Evolutionary conservation across 1,140 invertebrate genomes (phyloP).

Genomic region (Drosophila tani): DNA sequence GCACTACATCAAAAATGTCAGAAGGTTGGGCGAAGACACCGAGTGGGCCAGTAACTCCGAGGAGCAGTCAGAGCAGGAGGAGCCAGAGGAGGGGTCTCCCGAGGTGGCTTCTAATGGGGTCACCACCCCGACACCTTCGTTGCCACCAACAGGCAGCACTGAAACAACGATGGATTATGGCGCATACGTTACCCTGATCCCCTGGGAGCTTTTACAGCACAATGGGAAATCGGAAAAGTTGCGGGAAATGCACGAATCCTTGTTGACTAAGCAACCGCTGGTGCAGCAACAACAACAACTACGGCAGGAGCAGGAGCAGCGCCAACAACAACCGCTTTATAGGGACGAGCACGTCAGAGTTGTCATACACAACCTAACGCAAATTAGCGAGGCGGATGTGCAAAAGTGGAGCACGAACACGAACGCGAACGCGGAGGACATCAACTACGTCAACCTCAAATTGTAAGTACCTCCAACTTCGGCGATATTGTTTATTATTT

Average conservation of each 20-base stretch:
- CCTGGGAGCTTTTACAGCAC: constrained; percentile 80
- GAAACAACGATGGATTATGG: constrained; percentile 64
- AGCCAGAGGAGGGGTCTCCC: constrained; percentile 9
- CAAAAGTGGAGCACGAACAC: constrained; percentile 64
- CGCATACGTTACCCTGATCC: constrained; percentile 73
- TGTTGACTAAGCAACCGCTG: constrained; percentile 66
- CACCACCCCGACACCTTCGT: constrained; percentile 18
- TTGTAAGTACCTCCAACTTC: constrained; percentile 58
- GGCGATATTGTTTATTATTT: constrained; percentile 22
- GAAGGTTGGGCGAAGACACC: constrained; percentile 45
- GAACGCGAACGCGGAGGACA: constrained; percentile 33
- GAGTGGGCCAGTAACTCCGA: constrained; percentile 70
- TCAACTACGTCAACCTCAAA: constrained; percentile 81
- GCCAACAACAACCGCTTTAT: constrained; percentile 43
- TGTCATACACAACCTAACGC: constrained; percentile 85
- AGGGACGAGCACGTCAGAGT: constrained; percentile 79
- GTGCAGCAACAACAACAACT: constrained; percentile 25
- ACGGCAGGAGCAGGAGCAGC: constrained; percentile 6
- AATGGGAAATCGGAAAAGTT: constrained; percentile 77
- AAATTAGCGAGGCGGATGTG: constrained; percentile 78
- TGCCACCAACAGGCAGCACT: constrained; percentile 12
- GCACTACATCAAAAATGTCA: constrained; percentile 60
- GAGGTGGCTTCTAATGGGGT: constrained; percentile 29
- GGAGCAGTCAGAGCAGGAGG: constrained; percentile 23
- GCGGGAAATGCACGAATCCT: constrained; percentile 64